Evolutionary conservation across 1,140 invertebrate species (phyloP).

Genomic region (Babylonia areolata): DNA sequence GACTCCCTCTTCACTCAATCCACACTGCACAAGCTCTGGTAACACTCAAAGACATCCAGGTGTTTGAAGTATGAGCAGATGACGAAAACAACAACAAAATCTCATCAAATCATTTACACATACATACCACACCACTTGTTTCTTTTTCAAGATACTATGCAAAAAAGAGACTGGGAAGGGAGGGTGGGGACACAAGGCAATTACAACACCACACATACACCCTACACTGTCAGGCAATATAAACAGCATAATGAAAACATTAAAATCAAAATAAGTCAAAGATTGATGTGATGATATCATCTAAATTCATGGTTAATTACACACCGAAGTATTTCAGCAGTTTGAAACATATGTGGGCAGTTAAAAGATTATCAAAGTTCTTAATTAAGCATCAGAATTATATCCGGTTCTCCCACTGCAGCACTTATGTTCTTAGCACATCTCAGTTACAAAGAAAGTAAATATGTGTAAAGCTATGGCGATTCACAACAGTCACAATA

Average conservation of each 20-base stretch:
- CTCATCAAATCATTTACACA: not conserved
- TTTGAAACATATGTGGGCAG: not conserved
- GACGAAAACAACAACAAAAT: too few species aligned
- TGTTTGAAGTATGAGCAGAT: too few species aligned
- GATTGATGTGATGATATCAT: not conserved
- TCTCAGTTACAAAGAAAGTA: not conserved
- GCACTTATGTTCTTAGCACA: not conserved
- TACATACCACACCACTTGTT: not conserved
- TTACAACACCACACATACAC: not conserved
- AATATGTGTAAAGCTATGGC: not conserved
- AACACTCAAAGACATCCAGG: not conserved
- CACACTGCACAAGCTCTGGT: not conserved
- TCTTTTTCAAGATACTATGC: not conserved
- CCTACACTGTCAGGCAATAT: not conserved
- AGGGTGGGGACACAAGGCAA: not conserved
- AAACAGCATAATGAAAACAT: not conserved
- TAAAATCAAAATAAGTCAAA: not conserved
- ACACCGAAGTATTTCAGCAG: slow-evolving; percentile 13
- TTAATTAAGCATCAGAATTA: too few species aligned
- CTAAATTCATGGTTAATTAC: not conserved
- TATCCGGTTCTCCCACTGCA: too few species aligned
- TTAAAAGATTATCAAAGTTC: too few species aligned
- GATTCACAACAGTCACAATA: not conserved
- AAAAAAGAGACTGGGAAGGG: not conserved
- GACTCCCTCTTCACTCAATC: not conserved